Base-by-base conservation (phyloP, 1,140 invertebrate species). In the Drosophila pseudoobscura region DNA sequence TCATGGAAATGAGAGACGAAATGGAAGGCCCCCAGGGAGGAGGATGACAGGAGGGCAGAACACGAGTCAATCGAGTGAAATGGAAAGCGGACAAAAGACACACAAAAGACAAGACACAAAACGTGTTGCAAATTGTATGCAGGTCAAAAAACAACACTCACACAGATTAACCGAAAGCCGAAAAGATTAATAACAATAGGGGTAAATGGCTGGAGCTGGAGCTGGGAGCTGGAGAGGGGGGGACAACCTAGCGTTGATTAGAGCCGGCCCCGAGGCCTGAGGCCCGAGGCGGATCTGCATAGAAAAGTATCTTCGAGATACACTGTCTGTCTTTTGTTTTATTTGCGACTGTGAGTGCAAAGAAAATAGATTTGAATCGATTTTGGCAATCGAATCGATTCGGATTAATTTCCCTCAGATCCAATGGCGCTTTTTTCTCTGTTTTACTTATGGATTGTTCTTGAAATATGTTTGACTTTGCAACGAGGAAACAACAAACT, bases 41-140 rank as follows among this genome's bases (percentile, higher is more conserved):
- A 52, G 51, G 66, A 45, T 65, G 24, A 26, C 24, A 26, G 24
- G 11, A 69, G 47, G 17, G 44, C 58, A 74, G 71, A 74, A 74
- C 58, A 61, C 29, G 35, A 13, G 35, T 39, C 59, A 57, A 22
- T 50, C 24, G 41, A 65, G 64, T 75, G 79, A 84, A 84, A 84
- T 80, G 82, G 80, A 84, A 84, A 83, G 79, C 63, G 64, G 24
- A 75, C 35, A 24, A 61, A 53, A 44, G 61, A 69, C 64, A 55
- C 64, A 55, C 59, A 49, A 84, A 76, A 64, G 44, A 35, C 41
- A 39, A 44, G 49, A 35, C 41, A 63, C 39, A 55, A 83, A 75
- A 80, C 80, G 80, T 85, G 80, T 66, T 72, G 72, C 80, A 85
- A 84, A 84, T 84, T 80, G 80, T 73, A 63, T 73, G 70, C 70